A percentile compares a stretch with the other conserved stretches of the same genome.
Conservation (phyloP, 2,888 invertebrate species). For the Cheilosia pagana region DNA sequence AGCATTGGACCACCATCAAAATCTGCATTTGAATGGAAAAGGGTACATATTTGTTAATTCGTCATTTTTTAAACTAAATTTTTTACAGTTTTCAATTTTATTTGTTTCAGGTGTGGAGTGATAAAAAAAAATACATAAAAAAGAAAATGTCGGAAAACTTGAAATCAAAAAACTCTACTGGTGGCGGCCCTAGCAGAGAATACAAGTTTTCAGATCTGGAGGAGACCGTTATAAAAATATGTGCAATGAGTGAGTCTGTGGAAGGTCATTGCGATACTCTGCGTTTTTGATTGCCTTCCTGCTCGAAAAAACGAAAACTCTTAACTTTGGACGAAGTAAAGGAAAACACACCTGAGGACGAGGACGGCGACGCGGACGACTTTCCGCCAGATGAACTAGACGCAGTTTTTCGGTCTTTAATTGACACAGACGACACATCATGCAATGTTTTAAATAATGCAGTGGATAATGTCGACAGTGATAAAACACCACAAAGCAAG, state of each 20-base stretch:
- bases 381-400: background rate
- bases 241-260: too few species aligned
- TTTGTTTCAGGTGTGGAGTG: slow-evolving; percentile 12
- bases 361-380: background rate
- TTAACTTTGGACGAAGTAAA: too few species aligned
- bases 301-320: too few species aligned
- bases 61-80: background rate
- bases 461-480: background rate
- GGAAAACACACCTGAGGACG: background rate
- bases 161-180: background rate
- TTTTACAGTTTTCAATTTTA: background rate
- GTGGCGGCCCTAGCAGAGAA: background rate
- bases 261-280: too few species aligned
- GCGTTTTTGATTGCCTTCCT: too few species aligned
- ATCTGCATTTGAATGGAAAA: slow-evolving; percentile 36
- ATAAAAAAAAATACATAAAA: slow-evolving; percentile 4
- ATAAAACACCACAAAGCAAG: background rate
- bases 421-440: background rate
- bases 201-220: too few species aligned
- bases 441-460: background rate
- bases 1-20: slow-evolving; percentile 20
- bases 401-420: background rate
- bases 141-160: slow-evolving; percentile 12
- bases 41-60: background rate
- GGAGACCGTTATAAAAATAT: too few species aligned